A percentile compares a stretch with the other conserved stretches of the same genome.
phyloP scores from a whole-genome alignment of 2,888 invertebrate genomes.

The Zygaena filipendulae region DNA sequence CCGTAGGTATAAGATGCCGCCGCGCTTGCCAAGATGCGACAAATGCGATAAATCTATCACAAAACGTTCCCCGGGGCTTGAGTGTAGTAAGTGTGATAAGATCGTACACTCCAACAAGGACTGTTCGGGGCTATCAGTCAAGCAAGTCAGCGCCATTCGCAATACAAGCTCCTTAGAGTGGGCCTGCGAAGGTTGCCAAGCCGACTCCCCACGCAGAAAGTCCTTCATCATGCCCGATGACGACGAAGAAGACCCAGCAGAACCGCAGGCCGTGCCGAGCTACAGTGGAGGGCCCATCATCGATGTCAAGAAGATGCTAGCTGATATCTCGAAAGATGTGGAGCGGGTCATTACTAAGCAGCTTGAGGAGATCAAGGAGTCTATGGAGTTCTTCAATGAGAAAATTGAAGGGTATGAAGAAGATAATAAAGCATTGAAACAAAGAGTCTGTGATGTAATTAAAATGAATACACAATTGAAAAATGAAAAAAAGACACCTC shows the following conservation, averaged over 20 bases:
- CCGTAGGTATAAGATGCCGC: no score
- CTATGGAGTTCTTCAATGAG: not conserved
- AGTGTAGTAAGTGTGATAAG: conserved; percentile 7
- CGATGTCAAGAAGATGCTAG: not conserved
- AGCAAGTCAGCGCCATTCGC: conserved; percentile 12
- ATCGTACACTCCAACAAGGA: conserved; percentile 5
- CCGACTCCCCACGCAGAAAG: conserved; percentile 7
- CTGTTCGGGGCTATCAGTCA: conserved; percentile 14
- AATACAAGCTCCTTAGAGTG: conserved; percentile 13
- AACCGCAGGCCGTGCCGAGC: not conserved
- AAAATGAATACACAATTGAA: not conserved
- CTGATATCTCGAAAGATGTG: not conserved
- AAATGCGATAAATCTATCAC: conserved; percentile 1
- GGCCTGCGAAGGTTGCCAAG: conserved; percentile 14
- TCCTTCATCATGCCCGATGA: not conserved
- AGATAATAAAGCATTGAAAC: not conserved
- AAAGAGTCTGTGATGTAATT: not conserved
- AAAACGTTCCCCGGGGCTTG: conserved; percentile 2
- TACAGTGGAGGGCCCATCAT: not conserved
- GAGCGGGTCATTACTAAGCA: not conserved
- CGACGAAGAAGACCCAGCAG: not conserved
- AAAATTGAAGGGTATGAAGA: not conserved
- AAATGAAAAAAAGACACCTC: not conserved
- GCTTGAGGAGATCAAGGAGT: not conserved
- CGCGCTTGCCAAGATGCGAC: not conserved